Conservation (phyloP, 2,888 invertebrate species). For the Cryptus viduatorius region DNA sequence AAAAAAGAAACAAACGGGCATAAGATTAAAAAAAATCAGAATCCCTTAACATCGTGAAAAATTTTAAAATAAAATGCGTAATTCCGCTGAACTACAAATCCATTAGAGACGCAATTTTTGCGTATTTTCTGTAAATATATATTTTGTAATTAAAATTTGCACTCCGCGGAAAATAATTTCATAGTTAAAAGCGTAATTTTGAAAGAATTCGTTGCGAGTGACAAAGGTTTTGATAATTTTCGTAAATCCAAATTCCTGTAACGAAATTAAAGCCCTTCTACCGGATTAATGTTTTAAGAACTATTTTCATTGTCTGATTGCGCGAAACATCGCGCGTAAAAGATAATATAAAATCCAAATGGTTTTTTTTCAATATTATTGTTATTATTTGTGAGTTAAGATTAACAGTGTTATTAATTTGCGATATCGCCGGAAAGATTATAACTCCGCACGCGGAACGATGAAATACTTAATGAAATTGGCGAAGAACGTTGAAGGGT, state of each 20-base stretch:
- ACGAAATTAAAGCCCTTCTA: too few relatives aligned
- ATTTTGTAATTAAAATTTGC: background rate
- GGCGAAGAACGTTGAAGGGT: conserved; percentile 21
- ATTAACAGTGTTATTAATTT: background rate
- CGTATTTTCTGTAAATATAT: background rate
- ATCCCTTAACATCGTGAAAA: background rate
- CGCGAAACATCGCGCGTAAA: too few relatives aligned
- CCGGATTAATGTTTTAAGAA: too few relatives aligned
- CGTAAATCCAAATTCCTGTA: background rate
- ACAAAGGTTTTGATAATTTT: background rate
- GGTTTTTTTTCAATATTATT: background rate
- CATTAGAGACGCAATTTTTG: background rate
- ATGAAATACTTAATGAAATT: conserved; percentile 17
- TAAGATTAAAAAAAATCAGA: background rate
- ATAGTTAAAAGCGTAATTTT: background rate
- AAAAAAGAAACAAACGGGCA: background rate
- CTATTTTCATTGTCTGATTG: too few relatives aligned
- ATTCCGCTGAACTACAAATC: background rate
- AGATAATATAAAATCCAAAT: background rate
- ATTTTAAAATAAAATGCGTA: background rate
- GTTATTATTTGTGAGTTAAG: background rate
- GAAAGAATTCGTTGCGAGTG: background rate
- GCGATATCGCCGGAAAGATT: background rate
- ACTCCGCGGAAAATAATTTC: background rate
- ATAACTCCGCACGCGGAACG: background rate